These are phyloP conservation scores for Acrobasis consociella DNA, from an alignment of 2,888 invertebrate species.

Conservation along the genomic window DNA sequence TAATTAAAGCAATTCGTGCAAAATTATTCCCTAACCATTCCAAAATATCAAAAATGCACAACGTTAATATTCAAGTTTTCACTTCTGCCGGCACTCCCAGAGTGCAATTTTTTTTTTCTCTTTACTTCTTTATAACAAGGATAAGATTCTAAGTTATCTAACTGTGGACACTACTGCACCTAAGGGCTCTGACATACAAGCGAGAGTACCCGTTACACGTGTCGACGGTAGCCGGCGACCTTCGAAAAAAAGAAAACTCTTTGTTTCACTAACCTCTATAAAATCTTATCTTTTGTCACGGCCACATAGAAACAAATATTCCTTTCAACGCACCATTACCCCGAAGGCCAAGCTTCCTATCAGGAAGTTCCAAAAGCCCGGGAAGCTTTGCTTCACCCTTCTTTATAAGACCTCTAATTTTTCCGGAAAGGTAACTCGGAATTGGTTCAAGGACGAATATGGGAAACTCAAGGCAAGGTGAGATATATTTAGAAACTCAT, in stretches of 20 bases:
- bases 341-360: background rate
- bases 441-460: background rate
- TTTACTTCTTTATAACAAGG: too few species aligned
- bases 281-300: background rate
- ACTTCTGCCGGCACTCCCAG: too few species aligned
- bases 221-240: too few species aligned
- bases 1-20: too few species aligned
- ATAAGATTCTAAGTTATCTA: too few species aligned
- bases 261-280: background rate
- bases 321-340: background rate
- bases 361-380: background rate
- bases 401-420: background rate
- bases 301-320: background rate
- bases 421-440: slow-evolving; percentile 3
- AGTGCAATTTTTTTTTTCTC: too few species aligned
- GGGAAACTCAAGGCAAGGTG: background rate
- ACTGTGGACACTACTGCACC: too few species aligned
- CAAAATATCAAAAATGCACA: too few species aligned
- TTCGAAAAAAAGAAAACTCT: background rate
- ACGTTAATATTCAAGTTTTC: too few species aligned
- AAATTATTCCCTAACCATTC: too few species aligned
- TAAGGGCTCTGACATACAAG: too few species aligned
- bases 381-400: background rate
- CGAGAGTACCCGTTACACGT: too few species aligned
- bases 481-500: background rate